Conservation (phyloP, 2,113 vertebrate species). For the Prunella fulvescens region DNA sequence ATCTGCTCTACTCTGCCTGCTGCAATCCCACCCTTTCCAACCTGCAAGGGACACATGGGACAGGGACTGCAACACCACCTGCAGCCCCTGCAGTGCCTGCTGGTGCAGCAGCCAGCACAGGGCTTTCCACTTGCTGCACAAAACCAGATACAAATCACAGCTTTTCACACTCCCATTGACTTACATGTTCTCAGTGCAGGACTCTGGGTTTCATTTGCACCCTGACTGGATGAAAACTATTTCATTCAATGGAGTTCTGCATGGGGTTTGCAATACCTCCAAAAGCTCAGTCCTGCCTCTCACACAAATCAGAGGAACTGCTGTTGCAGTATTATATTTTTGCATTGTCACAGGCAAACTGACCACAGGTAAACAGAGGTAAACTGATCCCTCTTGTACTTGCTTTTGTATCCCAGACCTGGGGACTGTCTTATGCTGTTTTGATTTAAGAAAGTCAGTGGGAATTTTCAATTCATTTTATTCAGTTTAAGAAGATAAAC, state of each 20-base stretch:
- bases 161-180: not conserved
- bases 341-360: not conserved
- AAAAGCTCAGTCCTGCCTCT: not conserved
- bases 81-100: not conserved
- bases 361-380: not conserved
- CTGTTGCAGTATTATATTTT: not conserved
- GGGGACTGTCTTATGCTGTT: not conserved
- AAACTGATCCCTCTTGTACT: not conserved
- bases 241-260: not conserved
- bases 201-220: not conserved
- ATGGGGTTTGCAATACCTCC: not conserved
- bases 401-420: not conserved
- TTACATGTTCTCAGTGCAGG: not conserved
- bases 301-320: not conserved
- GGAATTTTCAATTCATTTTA: not conserved
- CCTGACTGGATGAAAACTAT: not conserved
- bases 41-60: not conserved
- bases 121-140: not conserved
- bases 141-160: accelerated
- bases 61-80: not conserved
- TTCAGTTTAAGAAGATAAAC: not conserved
- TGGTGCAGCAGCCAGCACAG: not conserved
- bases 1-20: not conserved
- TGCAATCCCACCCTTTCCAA: not conserved
- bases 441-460: not conserved